phyloP scores from a whole-genome alignment of 2,888 invertebrate species.

The Tolmerus cingulatus region DNA sequence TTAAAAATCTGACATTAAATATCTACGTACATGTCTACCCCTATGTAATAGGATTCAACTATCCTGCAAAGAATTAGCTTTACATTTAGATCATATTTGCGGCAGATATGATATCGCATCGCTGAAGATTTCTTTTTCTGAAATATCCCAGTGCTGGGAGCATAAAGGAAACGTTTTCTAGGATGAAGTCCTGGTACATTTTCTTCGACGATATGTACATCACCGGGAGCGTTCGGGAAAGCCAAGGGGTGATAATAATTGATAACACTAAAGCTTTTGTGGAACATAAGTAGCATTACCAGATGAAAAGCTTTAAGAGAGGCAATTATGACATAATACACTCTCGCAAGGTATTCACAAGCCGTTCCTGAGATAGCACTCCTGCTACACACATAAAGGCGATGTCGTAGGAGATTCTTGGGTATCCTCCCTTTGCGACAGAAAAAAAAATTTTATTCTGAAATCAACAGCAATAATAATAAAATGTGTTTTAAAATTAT shows the following conservation, averaged over 20 bases:
- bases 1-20: not conserved
- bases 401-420: not conserved
- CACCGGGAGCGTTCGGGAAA: not conserved
- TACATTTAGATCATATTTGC: not conserved
- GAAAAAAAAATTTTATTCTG: not conserved
- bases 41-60: not conserved
- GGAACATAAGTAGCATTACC: conserved; percentile 29
- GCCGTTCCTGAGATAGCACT: not conserved
- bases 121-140: not conserved
- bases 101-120: not conserved
- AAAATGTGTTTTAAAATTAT: not conserved
- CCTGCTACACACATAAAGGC: not conserved
- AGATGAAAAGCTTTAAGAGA: not conserved
- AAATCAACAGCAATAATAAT: not conserved
- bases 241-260: not conserved
- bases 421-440: not conserved
- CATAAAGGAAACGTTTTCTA: not conserved
- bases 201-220: not conserved
- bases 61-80: not conserved
- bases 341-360: not conserved
- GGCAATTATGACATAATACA: not conserved
- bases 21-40: not conserved
- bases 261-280: conserved; percentile 30
- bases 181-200: not conserved
- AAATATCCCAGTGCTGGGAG: not conserved